Evolutionary conservation across 2,888 invertebrate genomes (phyloP).

Genomic region (Pristionchus mayeri): DNA sequence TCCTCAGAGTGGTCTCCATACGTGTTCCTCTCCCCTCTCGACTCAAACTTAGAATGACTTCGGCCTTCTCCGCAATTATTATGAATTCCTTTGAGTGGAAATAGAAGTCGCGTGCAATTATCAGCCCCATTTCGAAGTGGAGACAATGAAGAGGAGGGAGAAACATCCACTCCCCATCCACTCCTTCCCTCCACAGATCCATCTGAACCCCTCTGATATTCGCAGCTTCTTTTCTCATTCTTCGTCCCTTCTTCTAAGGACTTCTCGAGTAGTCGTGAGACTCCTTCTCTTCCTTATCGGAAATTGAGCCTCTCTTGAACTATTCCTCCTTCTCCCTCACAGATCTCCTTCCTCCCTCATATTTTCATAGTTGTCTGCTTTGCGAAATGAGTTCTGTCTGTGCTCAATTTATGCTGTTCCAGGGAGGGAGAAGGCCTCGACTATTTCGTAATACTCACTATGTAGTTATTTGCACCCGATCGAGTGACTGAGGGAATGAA

Average conservation of each 20-base stretch:
- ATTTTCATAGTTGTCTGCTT: neutral
- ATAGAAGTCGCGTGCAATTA: neutral
- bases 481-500: no score
- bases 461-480: no score
- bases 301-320: conserved; percentile 15
- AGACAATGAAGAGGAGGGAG: conserved; percentile 1
- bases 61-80: conserved; percentile 7
- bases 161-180: neutral
- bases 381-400: conserved; percentile 28
- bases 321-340: neutral
- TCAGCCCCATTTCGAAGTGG: neutral
- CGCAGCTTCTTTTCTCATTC: no score
- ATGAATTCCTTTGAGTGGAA: conserved; percentile 23
- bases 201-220: neutral
- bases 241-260: neutral
- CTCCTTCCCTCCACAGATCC: neutral
- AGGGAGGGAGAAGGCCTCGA: neutral
- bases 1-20: no score
- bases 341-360: neutral
- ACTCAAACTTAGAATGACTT: conserved; percentile 17
- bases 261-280: neutral
- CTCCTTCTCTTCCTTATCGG: conserved; percentile 26
- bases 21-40: neutral
- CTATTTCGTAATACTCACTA: no score
- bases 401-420: conserved; percentile 19